Percentiles rank a stretch among this genome's conserved stretches.
Evolutionary conservation across 2,888 invertebrate species (phyloP).

Genomic region (Pterobdella sp.): DNA sequence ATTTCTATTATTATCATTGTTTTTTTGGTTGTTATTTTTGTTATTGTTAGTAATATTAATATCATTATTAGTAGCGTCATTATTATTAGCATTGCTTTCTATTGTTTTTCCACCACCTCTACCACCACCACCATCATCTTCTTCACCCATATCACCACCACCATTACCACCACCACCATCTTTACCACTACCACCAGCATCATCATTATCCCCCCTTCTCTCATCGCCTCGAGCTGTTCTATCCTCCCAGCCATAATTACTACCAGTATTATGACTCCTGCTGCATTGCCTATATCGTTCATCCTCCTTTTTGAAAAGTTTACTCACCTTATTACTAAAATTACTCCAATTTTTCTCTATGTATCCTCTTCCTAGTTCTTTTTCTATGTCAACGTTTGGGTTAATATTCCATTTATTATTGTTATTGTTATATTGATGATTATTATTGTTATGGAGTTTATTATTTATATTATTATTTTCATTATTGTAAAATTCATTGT

Average conservation of each 20-base stretch:
- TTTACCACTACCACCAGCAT: background rate
- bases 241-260: too few relatives aligned
- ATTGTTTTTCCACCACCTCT: background rate
- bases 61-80: background rate
- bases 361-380: background rate
- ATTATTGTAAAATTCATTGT: background rate
- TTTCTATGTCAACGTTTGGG: background rate
- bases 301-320: too few relatives aligned
- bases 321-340: background rate
- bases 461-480: background rate
- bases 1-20: background rate
- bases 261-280: too few relatives aligned
- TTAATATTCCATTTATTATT: background rate
- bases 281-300: too few relatives aligned
- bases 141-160: too few relatives aligned
- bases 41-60: background rate
- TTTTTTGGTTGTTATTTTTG: background rate
- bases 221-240: too few relatives aligned
- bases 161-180: background rate
- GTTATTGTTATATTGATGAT: background rate
- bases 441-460: background rate
- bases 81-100: slow-evolving; percentile 1
- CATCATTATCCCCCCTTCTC: too few relatives aligned
- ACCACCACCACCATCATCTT: background rate
- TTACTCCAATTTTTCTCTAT: background rate